These are phyloP conservation scores for Atta cephalotes DNA, from an alignment of 1,140 invertebrate genomes.

Conservation along the genomic window DNA sequence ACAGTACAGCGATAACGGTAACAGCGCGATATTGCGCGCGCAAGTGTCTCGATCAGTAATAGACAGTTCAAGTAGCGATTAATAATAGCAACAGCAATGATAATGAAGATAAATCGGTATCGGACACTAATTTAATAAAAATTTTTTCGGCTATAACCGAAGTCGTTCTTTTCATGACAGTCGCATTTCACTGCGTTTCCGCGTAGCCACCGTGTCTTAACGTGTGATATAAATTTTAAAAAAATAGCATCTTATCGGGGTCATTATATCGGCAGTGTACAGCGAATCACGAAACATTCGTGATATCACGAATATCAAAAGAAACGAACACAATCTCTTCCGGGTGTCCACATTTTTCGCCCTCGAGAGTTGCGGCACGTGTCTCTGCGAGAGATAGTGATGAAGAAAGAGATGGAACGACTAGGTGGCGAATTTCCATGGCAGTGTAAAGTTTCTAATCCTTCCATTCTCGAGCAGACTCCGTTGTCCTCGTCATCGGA, in stretches of 20 bases:
- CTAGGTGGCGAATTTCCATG: constrained; percentile 71
- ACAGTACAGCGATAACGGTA: constrained; percentile 52
- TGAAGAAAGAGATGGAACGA: constrained; percentile 61
- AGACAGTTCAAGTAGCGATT: constrained; percentile 3
- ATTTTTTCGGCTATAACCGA: constrained; percentile 3
- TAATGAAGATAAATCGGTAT: constrained; percentile 16
- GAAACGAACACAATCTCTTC: constrained; percentile 33
- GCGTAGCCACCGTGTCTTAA: not conserved
- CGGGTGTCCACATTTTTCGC: not conserved
- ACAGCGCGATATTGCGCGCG: constrained; percentile 10
- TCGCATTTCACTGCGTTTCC: not conserved
- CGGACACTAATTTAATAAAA: not conserved
- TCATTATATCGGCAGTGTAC: not conserved
- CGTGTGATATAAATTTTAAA: constrained; percentile 27
- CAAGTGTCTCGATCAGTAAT: constrained; percentile 36
- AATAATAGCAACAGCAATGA: not conserved
- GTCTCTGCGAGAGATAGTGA: constrained; percentile 1
- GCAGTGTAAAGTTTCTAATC: constrained; percentile 73
- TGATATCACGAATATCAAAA: not conserved
- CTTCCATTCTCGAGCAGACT: constrained; percentile 51
- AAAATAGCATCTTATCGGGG: constrained; percentile 26
- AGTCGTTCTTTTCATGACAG: not conserved
- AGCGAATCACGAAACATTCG: not conserved
- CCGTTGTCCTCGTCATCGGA: constrained; percentile 37
- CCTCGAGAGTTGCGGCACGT: constrained; percentile 27